phyloP scores from a whole-genome alignment of 2,113 vertebrate genomes.

The Cottus gobio region DNA sequence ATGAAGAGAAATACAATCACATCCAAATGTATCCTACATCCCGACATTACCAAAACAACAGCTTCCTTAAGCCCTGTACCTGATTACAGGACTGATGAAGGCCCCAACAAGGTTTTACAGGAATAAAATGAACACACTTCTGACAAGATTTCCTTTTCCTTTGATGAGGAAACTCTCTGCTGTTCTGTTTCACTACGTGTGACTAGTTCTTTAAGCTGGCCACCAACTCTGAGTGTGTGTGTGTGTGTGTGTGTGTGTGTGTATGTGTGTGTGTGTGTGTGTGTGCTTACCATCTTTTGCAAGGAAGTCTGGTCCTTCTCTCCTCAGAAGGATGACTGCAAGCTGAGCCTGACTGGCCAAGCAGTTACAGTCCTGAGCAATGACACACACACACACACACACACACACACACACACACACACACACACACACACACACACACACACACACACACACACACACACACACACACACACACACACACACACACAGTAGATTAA shows the following conservation, averaged over 20 bases:
- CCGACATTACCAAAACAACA: background rate
- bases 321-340: conserved; percentile 88
- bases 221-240: background rate
- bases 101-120: background rate
- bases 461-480: conserved; percentile 10
- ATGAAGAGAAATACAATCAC: background rate
- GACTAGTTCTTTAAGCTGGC: background rate
- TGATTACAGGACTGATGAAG: background rate
- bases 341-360: conserved; percentile 93
- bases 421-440: conserved; percentile 15
- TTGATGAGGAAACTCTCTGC: background rate
- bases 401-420: conserved; percentile 6
- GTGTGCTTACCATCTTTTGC: conserved; percentile 89
- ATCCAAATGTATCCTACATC: background rate
- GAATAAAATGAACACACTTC: background rate
- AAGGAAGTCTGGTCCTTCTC: conserved; percentile 92
- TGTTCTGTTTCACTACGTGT: background rate
- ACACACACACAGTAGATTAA: background rate
- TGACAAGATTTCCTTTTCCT: background rate
- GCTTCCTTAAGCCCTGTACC: background rate
- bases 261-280: background rate
- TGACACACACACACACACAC: background rate
- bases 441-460: background rate
- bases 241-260: background rate
- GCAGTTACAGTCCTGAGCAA: conserved; percentile 88